Conservation (phyloP, 92 coral and sea anemone species). For the Pocillopora grandis region DNA sequence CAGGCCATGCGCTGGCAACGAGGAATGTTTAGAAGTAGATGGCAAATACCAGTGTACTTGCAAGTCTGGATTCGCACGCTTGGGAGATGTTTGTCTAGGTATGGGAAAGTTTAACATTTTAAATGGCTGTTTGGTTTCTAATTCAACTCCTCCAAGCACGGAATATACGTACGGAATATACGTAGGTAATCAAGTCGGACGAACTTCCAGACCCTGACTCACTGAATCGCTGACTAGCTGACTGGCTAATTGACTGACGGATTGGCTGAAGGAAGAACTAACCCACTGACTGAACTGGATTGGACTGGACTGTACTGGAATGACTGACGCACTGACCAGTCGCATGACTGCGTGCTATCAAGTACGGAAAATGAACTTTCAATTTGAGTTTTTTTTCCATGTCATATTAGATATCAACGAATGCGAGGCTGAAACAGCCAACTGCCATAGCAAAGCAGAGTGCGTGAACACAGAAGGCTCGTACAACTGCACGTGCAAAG, state of each 20-base stretch:
- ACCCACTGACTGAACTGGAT: background rate
- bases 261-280: background rate
- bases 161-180: too few relatives aligned
- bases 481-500: slow-evolving; percentile 35
- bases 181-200: too few relatives aligned
- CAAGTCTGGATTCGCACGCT: slow-evolving; percentile 39
- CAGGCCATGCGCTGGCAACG: slow-evolving; percentile 31
- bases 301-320: background rate
- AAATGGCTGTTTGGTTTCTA: background rate
- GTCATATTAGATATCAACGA: slow-evolving; percentile 16
- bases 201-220: too few relatives aligned
- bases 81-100: slow-evolving; percentile 44
- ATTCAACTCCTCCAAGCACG: too few relatives aligned
- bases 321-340: background rate
- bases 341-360: too few relatives aligned
- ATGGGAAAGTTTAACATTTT: background rate
- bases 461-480: slow-evolving; percentile 39
- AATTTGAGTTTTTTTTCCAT: background rate
- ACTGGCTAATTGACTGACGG: background rate
- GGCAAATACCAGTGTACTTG: slow-evolving; percentile 47
- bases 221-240: background rate
- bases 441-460: slow-evolving; percentile 4
- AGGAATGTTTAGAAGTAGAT: slow-evolving; percentile 35
- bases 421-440: slow-evolving; percentile 8
- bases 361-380: too few relatives aligned